phyloP scores from a whole-genome alignment of 1,140 invertebrate genomes.

The Drosophila nasuta region DNA sequence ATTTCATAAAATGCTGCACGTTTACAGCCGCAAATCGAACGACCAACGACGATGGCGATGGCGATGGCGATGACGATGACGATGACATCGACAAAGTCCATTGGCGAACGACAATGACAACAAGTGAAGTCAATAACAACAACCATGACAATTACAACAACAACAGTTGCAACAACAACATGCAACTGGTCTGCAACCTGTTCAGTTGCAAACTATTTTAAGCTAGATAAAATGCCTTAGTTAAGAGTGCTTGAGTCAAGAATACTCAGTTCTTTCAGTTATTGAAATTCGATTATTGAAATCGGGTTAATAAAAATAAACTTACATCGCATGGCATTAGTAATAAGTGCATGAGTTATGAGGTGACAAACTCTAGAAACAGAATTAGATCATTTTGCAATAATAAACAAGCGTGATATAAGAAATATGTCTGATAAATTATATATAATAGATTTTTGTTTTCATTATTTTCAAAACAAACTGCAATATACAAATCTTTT shows the following conservation, averaged over 20 bases:
- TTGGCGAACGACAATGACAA: constrained; percentile 41
- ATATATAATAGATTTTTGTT: no score
- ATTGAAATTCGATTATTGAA: not conserved
- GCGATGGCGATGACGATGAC: constrained; percentile 16
- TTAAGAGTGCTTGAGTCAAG: not conserved
- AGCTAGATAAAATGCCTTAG: not conserved
- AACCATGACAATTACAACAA: constrained; percentile 70
- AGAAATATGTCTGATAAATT: no score
- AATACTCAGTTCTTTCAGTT: constrained; percentile 1
- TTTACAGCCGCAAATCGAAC: constrained; percentile 60
- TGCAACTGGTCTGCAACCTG: constrained; percentile 1
- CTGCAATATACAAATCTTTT: no score
- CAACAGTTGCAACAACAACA: constrained; percentile 35
- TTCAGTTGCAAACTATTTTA: constrained; percentile 13
- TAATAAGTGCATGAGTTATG: not conserved
- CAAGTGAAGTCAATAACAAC: constrained; percentile 71
- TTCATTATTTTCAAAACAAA: no score
- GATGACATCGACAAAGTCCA: constrained; percentile 42
- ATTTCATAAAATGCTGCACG: constrained; percentile 79
- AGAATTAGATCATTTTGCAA: not conserved
- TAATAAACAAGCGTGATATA: not conserved
- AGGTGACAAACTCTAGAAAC: not conserved
- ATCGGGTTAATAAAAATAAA: not conserved
- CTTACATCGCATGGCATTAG: not conserved
- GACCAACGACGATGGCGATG: constrained; percentile 39